phyloP scores from a whole-genome alignment of 2,888 invertebrate genomes.

The Nymphalis c-album region DNA sequence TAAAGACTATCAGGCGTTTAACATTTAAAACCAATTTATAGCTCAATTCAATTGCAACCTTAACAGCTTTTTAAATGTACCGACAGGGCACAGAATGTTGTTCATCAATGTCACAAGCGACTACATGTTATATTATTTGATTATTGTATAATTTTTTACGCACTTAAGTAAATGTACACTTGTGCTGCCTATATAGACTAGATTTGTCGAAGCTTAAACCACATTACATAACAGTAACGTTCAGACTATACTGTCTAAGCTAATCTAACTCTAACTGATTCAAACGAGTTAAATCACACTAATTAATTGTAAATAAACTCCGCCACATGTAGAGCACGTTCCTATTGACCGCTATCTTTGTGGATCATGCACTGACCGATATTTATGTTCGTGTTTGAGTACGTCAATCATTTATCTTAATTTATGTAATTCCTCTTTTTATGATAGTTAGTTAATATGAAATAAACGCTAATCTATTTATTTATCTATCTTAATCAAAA shows the following conservation, averaged over 20 bases:
- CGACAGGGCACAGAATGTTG: no score
- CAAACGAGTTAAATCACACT: constrained; percentile 9
- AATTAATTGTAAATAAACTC: constrained; percentile 1
- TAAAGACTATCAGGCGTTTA: not conserved
- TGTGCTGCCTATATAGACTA: no score
- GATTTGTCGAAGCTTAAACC: no score
- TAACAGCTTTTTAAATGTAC: no score
- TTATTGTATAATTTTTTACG: no score
- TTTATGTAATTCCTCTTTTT: constrained; percentile 14
- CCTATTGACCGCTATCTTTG: constrained; percentile 8
- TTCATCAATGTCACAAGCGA: no score
- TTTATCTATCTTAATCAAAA: not conserved
- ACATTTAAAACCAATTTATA: not conserved
- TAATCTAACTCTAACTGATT: constrained; percentile 2
- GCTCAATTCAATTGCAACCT: not conserved
- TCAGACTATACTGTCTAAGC: not conserved
- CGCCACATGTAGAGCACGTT: not conserved
- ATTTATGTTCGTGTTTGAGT: constrained; percentile 62
- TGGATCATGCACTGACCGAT: constrained; percentile 59
- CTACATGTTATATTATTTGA: no score
- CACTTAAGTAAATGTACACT: no score
- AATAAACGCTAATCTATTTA: not conserved
- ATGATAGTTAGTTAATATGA: not conserved
- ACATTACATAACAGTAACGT: not conserved
- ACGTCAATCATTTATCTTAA: constrained; percentile 53